phyloP scores from a whole-genome alignment of 2,888 invertebrate species.

The Tachystola acroxantha region DNA sequence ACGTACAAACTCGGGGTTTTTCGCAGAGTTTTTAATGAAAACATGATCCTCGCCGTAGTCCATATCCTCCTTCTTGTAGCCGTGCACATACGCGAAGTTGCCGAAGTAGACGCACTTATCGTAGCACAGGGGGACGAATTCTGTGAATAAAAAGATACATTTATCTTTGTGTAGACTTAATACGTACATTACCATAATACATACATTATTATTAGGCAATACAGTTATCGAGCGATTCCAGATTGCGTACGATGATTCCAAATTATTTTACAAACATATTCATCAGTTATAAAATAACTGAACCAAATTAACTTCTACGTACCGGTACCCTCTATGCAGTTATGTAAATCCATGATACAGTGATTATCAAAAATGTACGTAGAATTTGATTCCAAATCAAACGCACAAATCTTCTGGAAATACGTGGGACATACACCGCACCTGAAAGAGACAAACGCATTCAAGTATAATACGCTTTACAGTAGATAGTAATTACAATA shows the following conservation, averaged over 20 bases:
- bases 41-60: constrained; percentile 57
- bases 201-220: too few relatives aligned
- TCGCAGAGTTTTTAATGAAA: constrained; percentile 35
- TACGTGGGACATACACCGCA: constrained; percentile 68
- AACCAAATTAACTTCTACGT: constrained; percentile 14
- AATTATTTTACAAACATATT: too few relatives aligned
- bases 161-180: too few relatives aligned
- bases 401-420: constrained; percentile 61
- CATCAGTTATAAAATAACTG: too few relatives aligned
- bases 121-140: constrained; percentile 33
- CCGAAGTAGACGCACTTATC: constrained; percentile 60
- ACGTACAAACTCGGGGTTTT: constrained; percentile 49
- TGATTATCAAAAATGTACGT: constrained; percentile 66
- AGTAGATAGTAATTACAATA: too few relatives aligned
- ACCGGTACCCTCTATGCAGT: constrained; percentile 58
- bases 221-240: too few relatives aligned
- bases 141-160: neutral
- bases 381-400: constrained; percentile 34
- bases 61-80: constrained; percentile 49
- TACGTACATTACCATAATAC: too few relatives aligned
- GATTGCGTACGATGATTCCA: too few relatives aligned
- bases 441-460: constrained; percentile 29
- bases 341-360: constrained; percentile 66
- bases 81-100: constrained; percentile 66
- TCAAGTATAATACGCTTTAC: too few relatives aligned